Evolutionary conservation across 2,797 vertebrate genomes (phyloP), one percentile per base, ranked within the genome.

Genomic region (Helarctos malayanus): DNA sequence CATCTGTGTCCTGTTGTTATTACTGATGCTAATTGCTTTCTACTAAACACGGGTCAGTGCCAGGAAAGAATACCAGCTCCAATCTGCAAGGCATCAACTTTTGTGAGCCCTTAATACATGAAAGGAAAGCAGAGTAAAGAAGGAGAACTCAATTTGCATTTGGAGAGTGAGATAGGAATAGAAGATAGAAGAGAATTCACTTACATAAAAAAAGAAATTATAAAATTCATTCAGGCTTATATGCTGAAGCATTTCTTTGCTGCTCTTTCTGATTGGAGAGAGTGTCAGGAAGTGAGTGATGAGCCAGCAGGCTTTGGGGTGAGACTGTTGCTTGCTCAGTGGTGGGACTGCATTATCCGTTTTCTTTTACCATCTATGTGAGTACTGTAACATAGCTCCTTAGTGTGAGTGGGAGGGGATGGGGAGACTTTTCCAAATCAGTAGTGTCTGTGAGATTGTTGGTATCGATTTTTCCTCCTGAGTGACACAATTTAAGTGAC

Each of bases 41-140:
- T 94, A 84, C 95, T 96, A 97, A 98, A 98, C 97, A 98, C 21
- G 81, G 98, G 97, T 99, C 98, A 98, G 97, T 98, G 97, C 97
- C 95, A 97, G 97, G 97, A 98, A 97, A 98, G 98, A 98, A 98
- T 97, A 98, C 98, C 95, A 98, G 97, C 95, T 98, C 97, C 87
- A 54, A 95, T 98, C 96, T 83, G 91, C 93, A 98, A 98, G 97
- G 94, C 98, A 97, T 92, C 76, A 97, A 97, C 97, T 98, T 98
- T 98, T 98, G 98, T 98, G 98, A 98, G 97, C 93, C 98, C 94
- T 97, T 98, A 98, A 98, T 98, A 98, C 97, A 97, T 95, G 96
- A 98, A 98, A 98, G 98, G 98, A 98, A 98, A 98, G 93, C 96
- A 97, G 98, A 96, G 97, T 97, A 97, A 96, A 98, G 97, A 98